Base-by-base conservation (phyloP, 2,113 vertebrate genomes). In the Egretta garzetta region DNA sequence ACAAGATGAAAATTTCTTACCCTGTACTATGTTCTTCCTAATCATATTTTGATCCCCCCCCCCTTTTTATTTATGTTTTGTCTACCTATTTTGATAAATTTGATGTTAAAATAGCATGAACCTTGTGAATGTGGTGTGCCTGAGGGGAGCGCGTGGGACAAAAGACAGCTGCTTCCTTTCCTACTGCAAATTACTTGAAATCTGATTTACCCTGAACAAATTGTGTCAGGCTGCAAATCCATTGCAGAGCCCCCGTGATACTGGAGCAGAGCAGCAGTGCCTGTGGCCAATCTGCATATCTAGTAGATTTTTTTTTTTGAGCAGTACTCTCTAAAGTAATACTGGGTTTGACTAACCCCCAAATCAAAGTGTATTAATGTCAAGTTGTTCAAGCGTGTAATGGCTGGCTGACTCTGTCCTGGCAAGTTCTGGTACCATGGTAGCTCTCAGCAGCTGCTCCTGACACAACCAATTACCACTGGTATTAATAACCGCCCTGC, bases 391-490 rank as follows among this genome's bases (percentile, higher is more conserved):
- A 63, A 62, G 91, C 91, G 1, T 90, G 79, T 80, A 92, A 86
- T 75, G 81, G 81, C 73, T 88, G 59, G 82, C 93, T 59, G 64
- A 79, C 68, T 23, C 45, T 86, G 80, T 59, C 85, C 91, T 93
- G 66, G 92, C 88, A 82, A 68, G 77, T 73, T 35, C 85, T 77
- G 76, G 56, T 9, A 60, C 49, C 26, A 1, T 3, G 8, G 62
- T 22, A 70, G 91, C 89, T 90, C 80, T 82, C 87, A 96, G 87
- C 95, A 97, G 89, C 94, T 97, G 96, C 88, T 96, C 85, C 91
- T 93, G 87, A 94, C 92, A 94, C 87, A 90, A 39, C n/a, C 83
- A 80, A 83, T 97, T 94, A 93, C 67, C 67, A 12, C 77, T 58
- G 72, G 30, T n/a, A 39, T 68, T 94, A 89, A 55, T 79, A 91